Evolutionary conservation across 2,888 invertebrate species (phyloP).

Genomic region (Apeira syringaria): DNA sequence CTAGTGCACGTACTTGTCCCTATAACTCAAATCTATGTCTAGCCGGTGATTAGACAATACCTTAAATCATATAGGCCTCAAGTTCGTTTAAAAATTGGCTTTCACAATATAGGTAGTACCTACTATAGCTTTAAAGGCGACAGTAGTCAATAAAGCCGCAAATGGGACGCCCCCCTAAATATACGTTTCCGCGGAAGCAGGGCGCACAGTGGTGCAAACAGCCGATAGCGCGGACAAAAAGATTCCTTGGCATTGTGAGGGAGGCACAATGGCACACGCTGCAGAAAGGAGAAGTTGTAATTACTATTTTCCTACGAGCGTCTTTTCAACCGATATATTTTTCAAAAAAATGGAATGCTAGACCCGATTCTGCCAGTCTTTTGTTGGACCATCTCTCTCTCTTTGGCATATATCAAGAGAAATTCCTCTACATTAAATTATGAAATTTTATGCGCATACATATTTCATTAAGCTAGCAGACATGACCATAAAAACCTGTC

Average conservation of each 20-base stretch:
- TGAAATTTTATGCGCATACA: too few relatives aligned
- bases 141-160: slow-evolving; percentile 44
- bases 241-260: slow-evolving; percentile 76
- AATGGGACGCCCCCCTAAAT: slow-evolving; percentile 49
- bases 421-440: not conserved
- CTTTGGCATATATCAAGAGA: slow-evolving; percentile 41
- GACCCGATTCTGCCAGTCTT: slow-evolving; percentile 44
- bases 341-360: slow-evolving; percentile 71
- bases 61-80: too few relatives aligned
- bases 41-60: too few relatives aligned
- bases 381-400: slow-evolving; percentile 57
- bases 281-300: slow-evolving; percentile 75
- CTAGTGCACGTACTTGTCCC: too few relatives aligned
- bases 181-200: slow-evolving; percentile 43
- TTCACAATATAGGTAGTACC: too few relatives aligned
- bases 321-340: slow-evolving; percentile 74
- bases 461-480: too few relatives aligned
- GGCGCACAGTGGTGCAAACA: slow-evolving; percentile 71
- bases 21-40: too few relatives aligned
- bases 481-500: too few relatives aligned
- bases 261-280: slow-evolving; percentile 64
- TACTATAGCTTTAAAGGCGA: slow-evolving; percentile 21
- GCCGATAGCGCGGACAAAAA: slow-evolving; percentile 80
- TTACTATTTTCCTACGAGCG: slow-evolving; percentile 79
- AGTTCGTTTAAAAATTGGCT: too few relatives aligned